These are phyloP conservation scores for Drosophila athabasca DNA, from an alignment of 1,140 invertebrate species.

Conservation along the genomic window DNA sequence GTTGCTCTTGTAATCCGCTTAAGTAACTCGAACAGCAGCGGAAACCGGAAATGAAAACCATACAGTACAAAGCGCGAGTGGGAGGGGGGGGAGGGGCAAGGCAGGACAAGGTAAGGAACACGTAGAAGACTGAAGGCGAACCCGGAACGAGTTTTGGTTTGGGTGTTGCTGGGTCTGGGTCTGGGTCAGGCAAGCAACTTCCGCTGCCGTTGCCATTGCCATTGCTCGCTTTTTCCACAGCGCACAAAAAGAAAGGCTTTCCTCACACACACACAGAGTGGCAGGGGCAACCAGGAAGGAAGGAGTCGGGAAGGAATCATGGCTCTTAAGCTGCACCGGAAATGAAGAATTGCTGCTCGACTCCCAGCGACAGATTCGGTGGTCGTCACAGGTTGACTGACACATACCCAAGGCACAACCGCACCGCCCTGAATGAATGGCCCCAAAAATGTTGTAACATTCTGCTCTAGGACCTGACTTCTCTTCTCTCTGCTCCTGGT, in stretches of 20 bases:
- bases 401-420: conserved; percentile 45
- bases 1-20: conserved; percentile 71
- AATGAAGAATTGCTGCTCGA: conserved; percentile 77
- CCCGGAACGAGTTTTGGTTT: background rate
- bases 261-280: background rate
- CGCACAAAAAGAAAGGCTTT: conserved; percentile 4
- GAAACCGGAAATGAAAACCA: conserved; percentile 81
- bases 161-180: conserved; percentile 22
- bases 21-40: conserved; percentile 72
- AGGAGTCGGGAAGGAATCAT: conserved; percentile 60
- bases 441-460: conserved; percentile 41
- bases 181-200: conserved; percentile 52
- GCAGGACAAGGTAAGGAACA: conserved; percentile 12
- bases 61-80: conserved; percentile 62
- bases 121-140: conserved; percentile 29
- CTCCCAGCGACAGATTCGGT: conserved; percentile 57
- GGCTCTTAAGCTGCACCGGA: conserved; percentile 76
- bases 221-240: conserved; percentile 26
- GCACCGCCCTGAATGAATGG: conserved; percentile 37
- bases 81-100: conserved; percentile 6
- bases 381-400: conserved; percentile 29
- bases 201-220: conserved; percentile 44
- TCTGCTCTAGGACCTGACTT: conserved; percentile 3
- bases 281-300: conserved; percentile 1
- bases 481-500: too few relatives aligned